Percentiles rank a stretch among this genome's conserved stretches.
Evolutionary conservation across 1,140 invertebrate genomes (phyloP).

Genomic region (Tetramorium parvispinum): DNA sequence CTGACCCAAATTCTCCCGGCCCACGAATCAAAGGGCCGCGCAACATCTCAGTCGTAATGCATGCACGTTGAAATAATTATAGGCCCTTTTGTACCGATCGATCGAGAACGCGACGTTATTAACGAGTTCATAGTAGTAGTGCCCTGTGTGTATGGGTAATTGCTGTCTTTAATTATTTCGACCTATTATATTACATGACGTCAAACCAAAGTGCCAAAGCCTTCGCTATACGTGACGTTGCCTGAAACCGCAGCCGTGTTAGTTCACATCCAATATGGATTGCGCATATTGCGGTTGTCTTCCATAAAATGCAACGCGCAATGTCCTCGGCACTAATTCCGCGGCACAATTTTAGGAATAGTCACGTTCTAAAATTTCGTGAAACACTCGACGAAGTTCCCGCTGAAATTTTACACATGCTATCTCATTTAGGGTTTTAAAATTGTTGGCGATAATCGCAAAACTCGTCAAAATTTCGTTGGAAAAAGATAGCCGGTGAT

Average conservation of each 20-base stretch:
- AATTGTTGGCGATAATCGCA: not conserved
- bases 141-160: not conserved
- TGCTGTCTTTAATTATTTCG: conserved; percentile 36
- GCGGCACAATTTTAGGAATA: not conserved
- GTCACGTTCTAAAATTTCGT: not conserved
- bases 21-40: not conserved
- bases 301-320: conserved; percentile 20
- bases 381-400: not conserved
- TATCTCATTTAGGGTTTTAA: not conserved
- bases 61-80: not conserved
- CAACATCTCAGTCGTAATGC: not conserved
- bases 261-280: conserved; percentile 30
- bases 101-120: not conserved
- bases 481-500: conserved; percentile 19
- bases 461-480: conserved; percentile 26
- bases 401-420: not conserved
- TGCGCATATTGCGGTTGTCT: conserved; percentile 13
- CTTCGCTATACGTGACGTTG: conserved; percentile 24
- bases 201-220: conserved; percentile 17
- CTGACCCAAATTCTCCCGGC: not conserved
- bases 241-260: conserved; percentile 24
- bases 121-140: conserved; percentile 3
- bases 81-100: not conserved
- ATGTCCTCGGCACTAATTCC: conserved; percentile 4
- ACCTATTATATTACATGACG: conserved; percentile 36